Base-by-base conservation (phyloP, 2,888 invertebrate species). In the Cosmopolites sordidus region DNA sequence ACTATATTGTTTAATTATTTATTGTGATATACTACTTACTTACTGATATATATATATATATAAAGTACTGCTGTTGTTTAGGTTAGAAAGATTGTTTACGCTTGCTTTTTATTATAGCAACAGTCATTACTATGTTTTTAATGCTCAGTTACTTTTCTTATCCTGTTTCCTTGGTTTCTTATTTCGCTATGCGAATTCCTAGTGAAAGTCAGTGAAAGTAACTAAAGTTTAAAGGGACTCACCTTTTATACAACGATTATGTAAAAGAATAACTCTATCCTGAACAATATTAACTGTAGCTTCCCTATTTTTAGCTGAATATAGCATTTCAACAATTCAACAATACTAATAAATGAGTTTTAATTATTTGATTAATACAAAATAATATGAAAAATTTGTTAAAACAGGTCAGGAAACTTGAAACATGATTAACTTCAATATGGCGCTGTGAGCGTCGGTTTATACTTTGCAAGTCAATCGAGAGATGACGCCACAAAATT, bases 381-480 rank as follows among this genome's bases (percentile, higher is more conserved):
- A 33, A 33, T 33, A 12, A 33, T n/a, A 33, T 3, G 11, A 33
- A 33, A 22, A 22, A 22, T 38, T 16, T 14, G n/a, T 2, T 16
- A 48, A 42, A 41, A 16, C 29, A 41, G 38, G 29, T 22, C 14
- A 29, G 39, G 38, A 15, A 43, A 44, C 33, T 37, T 29, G 38
- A 51, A 50, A 4, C 17, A 15, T 1, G 14, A 22, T 51, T 18
- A 29, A 14, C 43, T 30, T 18, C 51, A 56, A 56, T 43, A 56
- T 56, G 56, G 56, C 51, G 56, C 54, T 54, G 54, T 43, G 9
- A 39, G 54, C 54, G 48, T 54, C 45, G 9, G 14, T 30, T n/a
- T 1, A 8, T 30, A 6, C 18, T 47, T 6, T 2, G 17, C 3
- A 2, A 15, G 2, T 2, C 2, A 4, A 9, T 16, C 14, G n/a